Evolutionary conservation across 2,797 vertebrate species (phyloP).

Genomic region (Arrhamphus sclerolepis): DNA sequence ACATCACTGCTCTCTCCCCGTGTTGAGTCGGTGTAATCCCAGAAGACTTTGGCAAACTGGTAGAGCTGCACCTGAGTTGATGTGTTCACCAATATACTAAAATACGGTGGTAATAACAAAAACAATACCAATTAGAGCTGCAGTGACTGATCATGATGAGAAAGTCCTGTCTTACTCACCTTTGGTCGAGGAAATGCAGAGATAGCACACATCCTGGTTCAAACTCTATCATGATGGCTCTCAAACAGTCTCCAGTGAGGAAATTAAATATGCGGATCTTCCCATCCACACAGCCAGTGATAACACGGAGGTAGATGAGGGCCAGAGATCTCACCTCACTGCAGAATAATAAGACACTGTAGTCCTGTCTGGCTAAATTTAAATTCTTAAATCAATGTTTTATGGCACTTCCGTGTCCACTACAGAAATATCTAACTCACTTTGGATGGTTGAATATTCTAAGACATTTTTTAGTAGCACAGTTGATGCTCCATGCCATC

Average conservation of each 20-base stretch:
- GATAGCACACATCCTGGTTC: slow-evolving; percentile 78
- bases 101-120: not conserved
- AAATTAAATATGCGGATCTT: slow-evolving; percentile 89
- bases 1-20: not conserved
- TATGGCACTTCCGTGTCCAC: not conserved
- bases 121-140: not conserved
- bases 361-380: not conserved
- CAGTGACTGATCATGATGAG: not conserved
- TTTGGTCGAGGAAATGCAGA: slow-evolving; percentile 78
- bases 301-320: slow-evolving; percentile 86
- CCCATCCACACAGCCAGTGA: slow-evolving; percentile 89
- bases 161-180: slow-evolving; percentile 61
- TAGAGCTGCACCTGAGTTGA: slow-evolving; percentile 75
- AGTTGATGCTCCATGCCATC: slow-evolving; percentile 87
- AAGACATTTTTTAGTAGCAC: slow-evolving; percentile 76
- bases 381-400: not conserved
- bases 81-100: slow-evolving; percentile 86
- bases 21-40: slow-evolving; percentile 77
- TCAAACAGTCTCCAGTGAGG: slow-evolving; percentile 85
- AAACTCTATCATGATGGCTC: slow-evolving; percentile 76
- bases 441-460: slow-evolving; percentile 86
- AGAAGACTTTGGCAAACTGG: slow-evolving; percentile 83
- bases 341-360: not conserved
- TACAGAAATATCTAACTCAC: slow-evolving; percentile 67
- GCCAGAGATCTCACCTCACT: slow-evolving; percentile 87